These are phyloP conservation scores for Lineus longissimus DNA, from an alignment of 1,140 invertebrate genomes.

Conservation along the genomic window DNA sequence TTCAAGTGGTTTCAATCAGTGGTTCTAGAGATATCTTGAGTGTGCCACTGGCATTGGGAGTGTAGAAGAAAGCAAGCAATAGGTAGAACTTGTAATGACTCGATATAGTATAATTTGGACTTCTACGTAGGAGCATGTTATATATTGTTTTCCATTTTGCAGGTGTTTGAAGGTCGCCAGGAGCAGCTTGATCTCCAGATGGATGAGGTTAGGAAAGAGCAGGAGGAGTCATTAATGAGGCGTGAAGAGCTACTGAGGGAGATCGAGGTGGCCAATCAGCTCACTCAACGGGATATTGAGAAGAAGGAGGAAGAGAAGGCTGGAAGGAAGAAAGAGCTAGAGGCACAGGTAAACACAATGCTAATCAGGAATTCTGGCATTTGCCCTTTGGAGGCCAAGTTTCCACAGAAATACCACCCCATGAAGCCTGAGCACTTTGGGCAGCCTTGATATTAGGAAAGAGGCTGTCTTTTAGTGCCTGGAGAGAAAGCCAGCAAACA, in stretches of 20 bases:
- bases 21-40: not conserved
- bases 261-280: constrained; percentile 48
- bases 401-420: not conserved
- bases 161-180: constrained; percentile 48
- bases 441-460: not conserved
- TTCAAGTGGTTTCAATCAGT: not conserved
- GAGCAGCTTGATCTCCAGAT: constrained; percentile 45
- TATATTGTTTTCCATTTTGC: too few relatives aligned
- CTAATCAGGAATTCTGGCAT: too few relatives aligned
- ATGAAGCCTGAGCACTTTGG: too few relatives aligned
- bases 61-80: not conserved
- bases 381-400: too few relatives aligned
- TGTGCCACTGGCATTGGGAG: not conserved
- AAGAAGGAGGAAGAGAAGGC: constrained; percentile 32
- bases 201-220: constrained; percentile 34
- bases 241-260: constrained; percentile 48
- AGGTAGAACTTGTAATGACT: too few relatives aligned
- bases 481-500: not conserved
- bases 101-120: too few relatives aligned
- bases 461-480: not conserved
- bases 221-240: constrained; percentile 46
- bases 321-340: constrained; percentile 36
- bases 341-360: constrained; percentile 49
- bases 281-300: constrained; percentile 44
- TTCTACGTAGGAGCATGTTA: too few relatives aligned